These are phyloP conservation scores for Tribolium castaneum DNA, from an alignment of 1,140 invertebrate species.

Conservation along the genomic window DNA sequence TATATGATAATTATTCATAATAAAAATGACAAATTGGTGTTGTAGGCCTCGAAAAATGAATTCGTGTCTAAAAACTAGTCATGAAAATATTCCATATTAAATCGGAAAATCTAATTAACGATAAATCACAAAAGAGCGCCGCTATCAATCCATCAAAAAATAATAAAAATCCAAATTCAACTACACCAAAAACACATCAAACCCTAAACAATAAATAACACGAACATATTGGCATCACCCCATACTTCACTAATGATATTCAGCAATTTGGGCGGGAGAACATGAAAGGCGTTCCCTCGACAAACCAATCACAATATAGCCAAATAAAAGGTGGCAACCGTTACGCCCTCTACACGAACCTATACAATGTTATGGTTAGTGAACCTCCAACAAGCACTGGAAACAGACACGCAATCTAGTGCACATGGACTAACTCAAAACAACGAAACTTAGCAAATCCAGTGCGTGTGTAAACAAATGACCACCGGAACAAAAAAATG, in stretches of 20 bases:
- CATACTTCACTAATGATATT: conserved; percentile 62
- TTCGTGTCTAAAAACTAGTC: conserved; percentile 23
- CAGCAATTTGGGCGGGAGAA: conserved; percentile 49
- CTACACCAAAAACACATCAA: conserved; percentile 60
- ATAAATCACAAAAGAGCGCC: conserved; percentile 47
- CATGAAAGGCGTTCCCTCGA: conserved; percentile 39
- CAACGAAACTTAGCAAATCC: neutral
- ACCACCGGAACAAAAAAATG: neutral
- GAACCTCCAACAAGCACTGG: conserved; percentile 50
- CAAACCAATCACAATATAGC: conserved; percentile 41
- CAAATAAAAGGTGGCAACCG: conserved; percentile 30
- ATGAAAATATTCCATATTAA: conserved; percentile 26
- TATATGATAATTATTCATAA: conserved; percentile 22
- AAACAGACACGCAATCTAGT: conserved; percentile 51
- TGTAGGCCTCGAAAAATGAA: neutral
- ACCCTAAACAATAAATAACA: conserved; percentile 61
- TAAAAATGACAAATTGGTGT: conserved; percentile 31
- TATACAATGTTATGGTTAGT: conserved; percentile 52
- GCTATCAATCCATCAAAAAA: conserved; percentile 61
- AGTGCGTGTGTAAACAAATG: neutral
- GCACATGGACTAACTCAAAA: conserved; percentile 43
- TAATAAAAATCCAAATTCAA: conserved; percentile 61
- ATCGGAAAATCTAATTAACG: conserved; percentile 44
- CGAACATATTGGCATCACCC: conserved; percentile 62
- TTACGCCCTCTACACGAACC: conserved; percentile 44